Base-by-base conservation (phyloP, 1,140 invertebrate genomes). In the Drosophila albomicans region DNA sequence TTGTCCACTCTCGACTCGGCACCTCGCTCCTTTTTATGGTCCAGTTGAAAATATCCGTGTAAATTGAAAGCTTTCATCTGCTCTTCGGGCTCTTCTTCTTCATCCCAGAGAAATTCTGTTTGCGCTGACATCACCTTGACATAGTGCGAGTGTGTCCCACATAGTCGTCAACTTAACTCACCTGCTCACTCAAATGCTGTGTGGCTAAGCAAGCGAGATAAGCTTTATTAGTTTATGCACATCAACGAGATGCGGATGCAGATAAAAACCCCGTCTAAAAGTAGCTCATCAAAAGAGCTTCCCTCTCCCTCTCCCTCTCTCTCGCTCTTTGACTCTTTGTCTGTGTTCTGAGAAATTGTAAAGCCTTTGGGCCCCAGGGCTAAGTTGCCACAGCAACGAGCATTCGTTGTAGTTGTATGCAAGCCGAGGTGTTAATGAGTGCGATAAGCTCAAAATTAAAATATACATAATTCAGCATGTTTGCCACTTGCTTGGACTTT, bases 361-460 rank as follows among this genome's bases (percentile, higher is more conserved):
- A 82, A 88, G 76, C 48, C 48, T 43, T 69, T 48, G 25, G 28
- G 16, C 74, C 75, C 46, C 10, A n/a, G 81, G 81, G 64, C 67
- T 48, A 61, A 58, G 38, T 46, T 45, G 65, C 13, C 48, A 48
- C 15, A 11, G 28, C 16, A 13, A 48, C 13, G 20, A 7, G 49
- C 25, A n/a, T 3, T n/a, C 49, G 5, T 35, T 13, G 8, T 46
- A 45, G 64, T 48, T 74, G 59, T 56, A 30, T 54, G 51, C 38
- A 38, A 20, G 72, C 41, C 52, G 7, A 79, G 74, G 84, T 88
- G 84, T 84, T 88, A 88, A 88, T 88, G 80, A 88, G 80, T 84
- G 84, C 73, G 84, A 88, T 88, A 88, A 88, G 84, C 81, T 80
- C 77, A 49, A 88, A 82, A 88, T 88, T 88, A 88, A 87, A 88